Evolutionary conservation across 2,113 vertebrate species (phyloP), one percentile per base, ranked within the genome.

Genomic region (Parus major): DNA sequence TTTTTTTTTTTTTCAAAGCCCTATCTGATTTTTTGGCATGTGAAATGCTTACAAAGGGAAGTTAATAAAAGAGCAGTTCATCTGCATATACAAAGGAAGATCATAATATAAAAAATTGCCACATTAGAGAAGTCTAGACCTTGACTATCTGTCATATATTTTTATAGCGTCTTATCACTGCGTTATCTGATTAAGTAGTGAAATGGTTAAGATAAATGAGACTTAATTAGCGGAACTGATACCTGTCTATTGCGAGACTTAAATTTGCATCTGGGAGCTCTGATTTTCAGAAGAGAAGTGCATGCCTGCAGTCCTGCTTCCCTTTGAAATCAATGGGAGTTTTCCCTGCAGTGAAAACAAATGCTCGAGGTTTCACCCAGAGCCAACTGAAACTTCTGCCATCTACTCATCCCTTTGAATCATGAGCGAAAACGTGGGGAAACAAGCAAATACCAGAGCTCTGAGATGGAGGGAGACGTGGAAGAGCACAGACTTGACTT

Each of bases 121-220:
- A 95, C 92, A 92, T 96, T 97, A 97, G 90, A 94, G 93, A 88
- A 94, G 83, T 80, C 87, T 96, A 96, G 93, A 95, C 92, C 95
- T 95, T 97, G 90, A 95, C 87, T 95, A 97, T 97, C 95, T 97
- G 87, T 94, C 92, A 92, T 83, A 86, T 91, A 90, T 90, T 96
- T 97, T 95, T 96, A 96, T 63, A 91, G 69, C 0, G 0, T 33
- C 76, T 97, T 97, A 97, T 97, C 96, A 6, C 27, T 13, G 14
- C 11, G 2, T 64, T 92, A 97, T 96, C 96, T 97, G 95, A 96
- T 93, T 90, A 94, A 96, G 92, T 35, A 95, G 91, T 42, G 89
- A 96, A 96, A 96, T 91, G 60, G 91, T 94, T 96, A 96, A 96
- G 96, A 96, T 93, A 95, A 96, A 96, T 95, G 95, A 92, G 90